Evolutionary conservation across 53 echinoderm and acorn worm genomes (phyloP), one percentile per base, ranked within the genome.

Genomic region (Mesocentrotus franciscanus): DNA sequence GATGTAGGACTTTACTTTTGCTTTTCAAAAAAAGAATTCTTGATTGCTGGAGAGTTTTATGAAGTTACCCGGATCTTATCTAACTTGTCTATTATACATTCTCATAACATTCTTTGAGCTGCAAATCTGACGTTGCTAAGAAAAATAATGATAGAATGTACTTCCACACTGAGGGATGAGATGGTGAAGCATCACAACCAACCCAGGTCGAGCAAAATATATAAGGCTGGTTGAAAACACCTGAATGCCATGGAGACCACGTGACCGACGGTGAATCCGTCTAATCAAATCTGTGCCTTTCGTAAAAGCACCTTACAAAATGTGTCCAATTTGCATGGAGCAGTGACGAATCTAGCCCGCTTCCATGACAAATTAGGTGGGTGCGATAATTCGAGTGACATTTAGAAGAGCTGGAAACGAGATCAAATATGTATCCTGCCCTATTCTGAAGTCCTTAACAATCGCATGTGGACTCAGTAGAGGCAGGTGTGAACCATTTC

Each of bases 301-400:
- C 75, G 68, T 75, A 64, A 72, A 68, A 92, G 66, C 92, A 92
- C 92, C 92, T 92, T 92, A 92, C 92, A 74, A 92, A 92, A 92
- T 92, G 92, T 92, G 92, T 92, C 92, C 71, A 92, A 92, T 92
- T 92, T 93, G 94, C 79, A 78, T 81, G 83, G 27, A 2, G 1
- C 83, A 93, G 83, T 93, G 94, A 93, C 71, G 74, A 93, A 79
- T 93, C 55, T 34, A 34, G 55, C 94, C 79, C 79, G 83, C 58
- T 81, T 93, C 83, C 84, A 61, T 93, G 94, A 83, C 94, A 93
- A 93, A 93, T 93, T 93, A 79, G 79, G 94, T 93, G 94, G 84
- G 16, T 81, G 83, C 56, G 34, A 93, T 81, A 93, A 93, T 93
- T 93, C 61, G 94, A 22, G 71, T 92, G 92, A 72, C 92, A 92